These are phyloP conservation scores for Parauchenoglanis ngamensis DNA, from an alignment of 2,797 vertebrate genomes.

Conservation along the genomic window DNA sequence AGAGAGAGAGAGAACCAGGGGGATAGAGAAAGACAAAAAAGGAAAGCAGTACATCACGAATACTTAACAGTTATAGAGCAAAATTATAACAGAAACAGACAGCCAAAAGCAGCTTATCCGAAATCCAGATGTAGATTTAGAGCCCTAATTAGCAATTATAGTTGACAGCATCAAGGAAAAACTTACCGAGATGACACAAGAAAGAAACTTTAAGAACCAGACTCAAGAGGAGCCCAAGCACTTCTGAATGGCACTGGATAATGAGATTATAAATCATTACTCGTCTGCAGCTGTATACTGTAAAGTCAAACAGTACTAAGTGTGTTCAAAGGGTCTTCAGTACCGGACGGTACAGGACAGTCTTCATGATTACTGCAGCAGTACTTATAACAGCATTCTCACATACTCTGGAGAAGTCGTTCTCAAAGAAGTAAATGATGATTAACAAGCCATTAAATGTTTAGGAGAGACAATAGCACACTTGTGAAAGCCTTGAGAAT, in stretches of 20 bases:
- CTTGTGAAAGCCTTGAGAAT: slow-evolving; percentile 33
- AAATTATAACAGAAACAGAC: slow-evolving; percentile 26
- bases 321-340: background rate
- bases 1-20: background rate
- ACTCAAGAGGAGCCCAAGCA: background rate
- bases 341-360: background rate
- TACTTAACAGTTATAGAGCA: slow-evolving; percentile 24
- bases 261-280: background rate
- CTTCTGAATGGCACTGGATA: background rate
- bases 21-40: background rate
- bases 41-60: slow-evolving; percentile 3
- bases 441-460: slow-evolving; percentile 41
- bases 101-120: background rate
- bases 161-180: background rate
- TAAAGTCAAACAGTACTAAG: background rate
- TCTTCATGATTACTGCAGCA: background rate
- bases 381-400: slow-evolving; percentile 28
- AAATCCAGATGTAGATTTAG: background rate
- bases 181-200: background rate
- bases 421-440: slow-evolving; percentile 36
- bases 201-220: background rate
- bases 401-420: slow-evolving; percentile 30
- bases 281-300: background rate
- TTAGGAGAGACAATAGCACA: slow-evolving; percentile 16
- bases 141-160: background rate